These are phyloP conservation scores for Eilema depressum DNA, from an alignment of 2,888 invertebrate genomes.

Conservation along the genomic window DNA sequence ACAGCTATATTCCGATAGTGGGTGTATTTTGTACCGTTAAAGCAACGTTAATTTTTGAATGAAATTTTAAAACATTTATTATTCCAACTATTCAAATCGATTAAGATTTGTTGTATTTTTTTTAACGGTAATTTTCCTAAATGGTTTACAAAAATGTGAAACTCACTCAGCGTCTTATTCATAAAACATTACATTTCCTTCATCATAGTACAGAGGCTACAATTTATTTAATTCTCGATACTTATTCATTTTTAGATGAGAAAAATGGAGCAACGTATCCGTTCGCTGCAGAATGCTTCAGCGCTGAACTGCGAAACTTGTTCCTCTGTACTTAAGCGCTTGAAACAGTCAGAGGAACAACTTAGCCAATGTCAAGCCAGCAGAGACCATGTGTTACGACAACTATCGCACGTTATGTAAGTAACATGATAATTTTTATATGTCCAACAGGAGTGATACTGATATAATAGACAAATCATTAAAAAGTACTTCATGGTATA, in stretches of 20 bases:
- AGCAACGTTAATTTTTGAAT: no score
- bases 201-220: neutral
- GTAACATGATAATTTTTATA: slow-evolving; percentile 47
- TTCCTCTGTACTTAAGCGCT: slow-evolving; percentile 87
- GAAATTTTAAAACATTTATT: no score
- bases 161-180: neutral
- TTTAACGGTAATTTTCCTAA: no score
- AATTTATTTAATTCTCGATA: neutral
- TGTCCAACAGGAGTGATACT: neutral
- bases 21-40: no score
- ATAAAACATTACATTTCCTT: neutral
- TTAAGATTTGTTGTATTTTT: no score
- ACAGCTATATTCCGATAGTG: no score
- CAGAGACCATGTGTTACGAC: slow-evolving; percentile 90
- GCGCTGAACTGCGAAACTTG: slow-evolving; percentile 90
- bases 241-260: slow-evolving; percentile 82
- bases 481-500: neutral
- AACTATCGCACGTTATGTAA: slow-evolving; percentile 93
- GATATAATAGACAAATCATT: neutral
- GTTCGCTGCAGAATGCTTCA: slow-evolving; percentile 90
- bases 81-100: no score
- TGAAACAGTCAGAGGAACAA: slow-evolving; percentile 89
- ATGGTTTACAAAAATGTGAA: no score
- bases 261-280: slow-evolving; percentile 90
- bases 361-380: slow-evolving; percentile 88